Conservation (phyloP, 1,140 invertebrate genomes). For the Drosophila nebulosa region DNA sequence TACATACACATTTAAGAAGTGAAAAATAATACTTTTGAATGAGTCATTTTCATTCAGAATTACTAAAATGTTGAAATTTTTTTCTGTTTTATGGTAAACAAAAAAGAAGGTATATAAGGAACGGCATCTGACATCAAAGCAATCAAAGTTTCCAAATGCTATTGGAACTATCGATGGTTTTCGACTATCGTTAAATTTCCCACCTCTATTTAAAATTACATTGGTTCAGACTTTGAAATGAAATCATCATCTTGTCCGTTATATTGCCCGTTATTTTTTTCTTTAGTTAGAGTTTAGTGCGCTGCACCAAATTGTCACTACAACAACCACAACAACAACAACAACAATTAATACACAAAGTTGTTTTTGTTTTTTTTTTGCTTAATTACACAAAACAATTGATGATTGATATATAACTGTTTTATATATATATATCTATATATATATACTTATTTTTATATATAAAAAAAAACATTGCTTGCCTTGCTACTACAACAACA, state of each 20-base stretch:
- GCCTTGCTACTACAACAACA: slow-evolving; percentile 50
- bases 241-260: slow-evolving; percentile 12
- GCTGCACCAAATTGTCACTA: slow-evolving; percentile 31
- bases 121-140: too few species aligned
- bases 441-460: neutral
- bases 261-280: slow-evolving; percentile 11
- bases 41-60: too few species aligned
- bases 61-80: too few species aligned
- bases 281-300: slow-evolving; percentile 22
- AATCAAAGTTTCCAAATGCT: too few species aligned
- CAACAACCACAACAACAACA: neutral
- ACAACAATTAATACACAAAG: neutral
- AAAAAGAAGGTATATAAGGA: too few species aligned
- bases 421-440: neutral
- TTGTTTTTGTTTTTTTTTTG: slow-evolving; percentile 24
- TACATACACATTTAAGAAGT: too few species aligned
- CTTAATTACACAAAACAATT: slow-evolving; percentile 24
- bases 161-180: too few species aligned
- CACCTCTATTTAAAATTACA: too few species aligned
- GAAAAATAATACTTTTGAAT: too few species aligned
- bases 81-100: too few species aligned
- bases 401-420: slow-evolving; percentile 54
- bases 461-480: slow-evolving; percentile 54
- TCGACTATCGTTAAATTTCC: too few species aligned
- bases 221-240: neutral